These are phyloP conservation scores for Carollia perspicillata DNA, from an alignment of 2,113 vertebrate species.

Conservation along the genomic window DNA sequence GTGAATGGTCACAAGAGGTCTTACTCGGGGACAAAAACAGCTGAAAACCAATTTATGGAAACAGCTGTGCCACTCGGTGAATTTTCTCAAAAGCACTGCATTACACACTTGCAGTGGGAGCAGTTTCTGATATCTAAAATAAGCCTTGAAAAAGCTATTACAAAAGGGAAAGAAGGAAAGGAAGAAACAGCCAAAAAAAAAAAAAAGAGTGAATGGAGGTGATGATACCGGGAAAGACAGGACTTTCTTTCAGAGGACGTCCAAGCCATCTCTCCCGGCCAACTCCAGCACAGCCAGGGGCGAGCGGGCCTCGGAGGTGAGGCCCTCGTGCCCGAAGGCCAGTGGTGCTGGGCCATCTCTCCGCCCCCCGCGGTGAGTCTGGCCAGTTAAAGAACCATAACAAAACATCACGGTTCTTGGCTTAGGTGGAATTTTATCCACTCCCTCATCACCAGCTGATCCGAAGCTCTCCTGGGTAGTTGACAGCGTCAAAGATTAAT, in stretches of 20 bases:
- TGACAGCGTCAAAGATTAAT: neutral
- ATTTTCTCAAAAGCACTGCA: neutral
- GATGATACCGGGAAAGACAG: neutral
- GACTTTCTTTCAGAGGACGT: neutral
- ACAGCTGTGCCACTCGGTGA: accelerated
- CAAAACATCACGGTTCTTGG: neutral
- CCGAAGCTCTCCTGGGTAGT: neutral
- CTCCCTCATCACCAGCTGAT: neutral
- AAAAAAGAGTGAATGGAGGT: neutral
- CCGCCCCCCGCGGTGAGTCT: neutral
- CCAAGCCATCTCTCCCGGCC: neutral
- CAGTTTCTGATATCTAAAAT: neutral
- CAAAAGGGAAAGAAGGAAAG: neutral
- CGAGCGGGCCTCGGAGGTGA: neutral
- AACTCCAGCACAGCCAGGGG: neutral
- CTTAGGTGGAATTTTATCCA: neutral
- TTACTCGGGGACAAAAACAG: accelerated
- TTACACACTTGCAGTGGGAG: accelerated
- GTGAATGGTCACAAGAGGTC: neutral
- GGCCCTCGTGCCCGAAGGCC: neutral
- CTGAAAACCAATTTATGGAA: neutral
- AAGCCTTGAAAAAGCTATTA: neutral
- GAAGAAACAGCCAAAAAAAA: neutral
- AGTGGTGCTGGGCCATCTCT: neutral
- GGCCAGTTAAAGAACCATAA: neutral